Evolutionary conservation across 2,888 invertebrate species (phyloP), one percentile per base, ranked within the genome.

Genomic region (Drosophila nr. fundita): DNA sequence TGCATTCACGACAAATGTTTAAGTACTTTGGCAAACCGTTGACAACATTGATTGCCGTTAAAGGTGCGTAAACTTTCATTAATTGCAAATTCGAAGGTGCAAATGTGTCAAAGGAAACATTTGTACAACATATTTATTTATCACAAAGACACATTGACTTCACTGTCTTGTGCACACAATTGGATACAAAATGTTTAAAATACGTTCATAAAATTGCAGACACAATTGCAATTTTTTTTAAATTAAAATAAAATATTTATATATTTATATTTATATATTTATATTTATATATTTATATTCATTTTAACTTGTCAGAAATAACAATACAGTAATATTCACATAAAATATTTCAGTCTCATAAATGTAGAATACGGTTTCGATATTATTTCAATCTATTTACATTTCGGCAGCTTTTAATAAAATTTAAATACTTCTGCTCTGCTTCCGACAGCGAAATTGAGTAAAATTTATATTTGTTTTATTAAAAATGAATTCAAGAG

Each of bases 1-100:
- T 29, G 66, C 59, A 65, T 65, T 68, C 79, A 78, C 78, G 80
- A 79, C 80, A 72, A 76, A 74, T 78, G 66, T 38, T 63, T 29
- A 55, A 52, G 42, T 48, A 36, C 29, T 34, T 73, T 62, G 15
- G 21, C 38, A 15, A 50, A 50, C 42, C 34, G 48, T 42, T 52
- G 48, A 24, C 57, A 36, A 55, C 42, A 73, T 34, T 53, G 58
- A 45, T 54, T 54, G 27, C 29, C n/a, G 29, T 27, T 36, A 7
- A 59, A 29, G 57, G 59, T 61, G 54, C 4, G 32, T 45, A 59
- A 71, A 50, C 30, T 49, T 57, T 68, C 73, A 73, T 78, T 68
- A 62, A 53, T 61, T 36, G 38, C 60, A 48, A 52, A 24, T 15
- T 45, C 48, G 30, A 49, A 42, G 27, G 27, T 40, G 40, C 5